These are phyloP conservation scores for Etheostoma nigrum DNA, from an alignment of 2,797 vertebrate species.

Conservation along the genomic window DNA sequence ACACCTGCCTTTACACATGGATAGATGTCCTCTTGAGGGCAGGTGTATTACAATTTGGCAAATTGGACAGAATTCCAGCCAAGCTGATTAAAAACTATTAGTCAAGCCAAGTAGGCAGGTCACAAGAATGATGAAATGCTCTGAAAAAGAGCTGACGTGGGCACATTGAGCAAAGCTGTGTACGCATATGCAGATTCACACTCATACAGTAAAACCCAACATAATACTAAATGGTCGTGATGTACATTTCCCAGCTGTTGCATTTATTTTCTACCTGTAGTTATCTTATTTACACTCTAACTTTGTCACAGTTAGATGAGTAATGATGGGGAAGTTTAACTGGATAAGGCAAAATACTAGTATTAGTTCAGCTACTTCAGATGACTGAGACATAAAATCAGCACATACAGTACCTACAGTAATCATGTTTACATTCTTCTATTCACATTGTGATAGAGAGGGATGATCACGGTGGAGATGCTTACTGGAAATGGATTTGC, in stretches of 20 bases:
- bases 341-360: not conserved
- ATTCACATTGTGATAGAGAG: not conserved
- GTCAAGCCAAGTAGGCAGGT: constrained; percentile 17
- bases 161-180: constrained; percentile 9
- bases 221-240: not conserved
- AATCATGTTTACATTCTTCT: not conserved
- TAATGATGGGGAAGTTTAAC: not conserved
- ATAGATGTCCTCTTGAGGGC: constrained; percentile 8
- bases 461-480: not conserved
- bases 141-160: constrained; percentile 14
- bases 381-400: constrained; percentile 5
- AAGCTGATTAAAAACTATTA: constrained; percentile 46
- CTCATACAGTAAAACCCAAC: constrained; percentile 2
- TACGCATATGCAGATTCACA: constrained; percentile 6
- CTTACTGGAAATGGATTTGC: constrained; percentile 12
- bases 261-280: not conserved
- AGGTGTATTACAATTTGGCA: constrained; percentile 36
- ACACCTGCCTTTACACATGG: constrained; percentile 27
- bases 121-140: constrained; percentile 23
- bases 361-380: not conserved
- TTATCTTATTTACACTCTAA: constrained; percentile 6
- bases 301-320: not conserved
- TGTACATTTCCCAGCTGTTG: constrained; percentile 21
- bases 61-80: constrained; percentile 34
- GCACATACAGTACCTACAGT: not conserved